Percentiles rank a stretch among this genome's conserved stretches.
Conservation (phyloP, 2,113 vertebrate genomes). For the Rhodinocichla rosea region DNA sequence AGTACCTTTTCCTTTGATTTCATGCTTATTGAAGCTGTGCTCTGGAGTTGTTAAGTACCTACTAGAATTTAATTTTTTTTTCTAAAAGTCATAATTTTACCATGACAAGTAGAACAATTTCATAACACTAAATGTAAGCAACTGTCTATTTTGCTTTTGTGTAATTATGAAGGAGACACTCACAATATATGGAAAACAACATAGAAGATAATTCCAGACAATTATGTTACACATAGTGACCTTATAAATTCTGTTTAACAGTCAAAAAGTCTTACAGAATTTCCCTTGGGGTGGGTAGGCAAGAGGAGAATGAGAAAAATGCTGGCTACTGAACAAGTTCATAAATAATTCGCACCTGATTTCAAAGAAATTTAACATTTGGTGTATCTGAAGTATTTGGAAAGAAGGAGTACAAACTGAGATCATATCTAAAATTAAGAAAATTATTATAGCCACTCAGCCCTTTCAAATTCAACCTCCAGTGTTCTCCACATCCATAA, state of each 20-base stretch:
- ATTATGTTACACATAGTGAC: not conserved
- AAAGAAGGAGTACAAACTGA: not conserved
- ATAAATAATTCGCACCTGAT: constrained; percentile 6
- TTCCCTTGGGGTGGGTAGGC: not conserved
- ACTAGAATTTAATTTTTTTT: not conserved
- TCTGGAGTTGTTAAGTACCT: not conserved
- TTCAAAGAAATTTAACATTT: constrained; percentile 2
- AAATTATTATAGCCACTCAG: not conserved
- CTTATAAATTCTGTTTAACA: not conserved
- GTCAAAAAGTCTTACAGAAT: not conserved
- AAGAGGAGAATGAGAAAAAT: not conserved
- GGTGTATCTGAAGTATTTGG: not conserved
- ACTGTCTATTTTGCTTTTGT: not conserved
- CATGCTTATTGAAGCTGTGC: not conserved
- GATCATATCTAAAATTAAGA: not conserved
- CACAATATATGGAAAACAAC: not conserved
- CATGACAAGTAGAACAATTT: not conserved
- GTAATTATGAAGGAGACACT: not conserved
- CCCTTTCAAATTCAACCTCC: not conserved
- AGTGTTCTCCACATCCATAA: not conserved
- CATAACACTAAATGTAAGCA: not conserved
- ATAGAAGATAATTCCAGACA: not conserved
- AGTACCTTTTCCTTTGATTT: not conserved
- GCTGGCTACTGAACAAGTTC: not conserved
- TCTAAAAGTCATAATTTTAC: not conserved